Base-by-base conservation (phyloP, 2,113 vertebrate species). In the Hiodon tergisus region DNA sequence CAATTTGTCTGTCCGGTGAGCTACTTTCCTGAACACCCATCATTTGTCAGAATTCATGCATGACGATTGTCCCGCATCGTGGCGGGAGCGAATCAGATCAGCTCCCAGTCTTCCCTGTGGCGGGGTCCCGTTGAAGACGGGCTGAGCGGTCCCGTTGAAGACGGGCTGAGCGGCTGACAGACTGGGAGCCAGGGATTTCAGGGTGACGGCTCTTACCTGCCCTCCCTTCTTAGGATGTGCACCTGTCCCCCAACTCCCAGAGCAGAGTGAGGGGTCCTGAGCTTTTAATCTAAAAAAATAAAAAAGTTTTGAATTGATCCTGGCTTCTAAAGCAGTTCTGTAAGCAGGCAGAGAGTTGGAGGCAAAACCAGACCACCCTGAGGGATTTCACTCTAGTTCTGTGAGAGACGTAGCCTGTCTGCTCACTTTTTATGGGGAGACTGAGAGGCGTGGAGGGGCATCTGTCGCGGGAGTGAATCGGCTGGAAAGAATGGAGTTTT, bases 1-100 rank as follows among this genome's bases (percentile, higher is more conserved):
- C 78, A 74, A 76, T 5, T 68, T 68, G 75, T 70, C 66, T 0
- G 76, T 5, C 74, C 50, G 74, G 14, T 52, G 50, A 9, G 50
- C 46, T 54, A 48, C 73, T 79, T 71, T 54, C 3, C 67, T 72
- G 68, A 68, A 47, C 55, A 79, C 79, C 78, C 82, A 75, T 81
- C 87, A 84, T 80, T 87, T 81, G 76, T 79, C 77, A 81, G 78
- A 85, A 74, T 76, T 86, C 80, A 83, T 75, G 80, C 83, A 55
- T 86, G 85, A 85, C 82, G 68, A 72, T 57, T 55, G 31, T 31
- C 31, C 31, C 31, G 80, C 78, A 54, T 31, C 31, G 31, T 31
- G 31, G 31, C 31, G 1, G 2, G 31, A 31, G 31, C 31, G 2
- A 31, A 31, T 31, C 31, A 31, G 31, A 31, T 31, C 71, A 78